phyloP scores from a whole-genome alignment of 2,797 vertebrate species.

The Oryzias sinensis region DNA sequence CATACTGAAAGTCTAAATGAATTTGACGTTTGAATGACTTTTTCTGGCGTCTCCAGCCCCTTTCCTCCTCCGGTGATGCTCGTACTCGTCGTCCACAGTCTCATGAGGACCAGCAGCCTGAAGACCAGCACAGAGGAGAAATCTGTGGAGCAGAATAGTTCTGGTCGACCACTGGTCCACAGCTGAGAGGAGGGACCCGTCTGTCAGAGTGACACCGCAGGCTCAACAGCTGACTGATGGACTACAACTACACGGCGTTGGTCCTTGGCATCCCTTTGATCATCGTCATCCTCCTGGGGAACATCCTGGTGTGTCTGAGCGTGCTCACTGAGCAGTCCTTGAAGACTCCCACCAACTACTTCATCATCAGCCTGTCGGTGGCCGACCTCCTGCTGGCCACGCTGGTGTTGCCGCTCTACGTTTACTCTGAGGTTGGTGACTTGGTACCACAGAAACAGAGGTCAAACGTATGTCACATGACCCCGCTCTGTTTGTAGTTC shows the following conservation, averaged over 20 bases:
- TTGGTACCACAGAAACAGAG: no score
- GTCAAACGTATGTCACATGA: no score
- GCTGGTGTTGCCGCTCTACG: conserved; percentile 76
- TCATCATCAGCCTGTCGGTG: conserved; percentile 77
- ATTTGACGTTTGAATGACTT: no score
- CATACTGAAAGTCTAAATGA: no score
- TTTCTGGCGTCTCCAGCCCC: no score
- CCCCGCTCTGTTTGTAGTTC: conserved; percentile 73
- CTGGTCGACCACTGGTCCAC: no score
- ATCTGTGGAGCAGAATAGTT: no score
- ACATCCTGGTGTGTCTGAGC: conserved; percentile 77
- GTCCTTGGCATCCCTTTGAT: conserved; percentile 71
- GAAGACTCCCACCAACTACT: conserved; percentile 81
- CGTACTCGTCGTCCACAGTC: no score
- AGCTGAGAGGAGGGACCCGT: no score
- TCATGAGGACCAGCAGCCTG: no score
- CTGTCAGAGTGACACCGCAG: conserved; percentile 53
- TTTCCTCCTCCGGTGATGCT: no score
- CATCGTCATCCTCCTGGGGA: conserved; percentile 75
- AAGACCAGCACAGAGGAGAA: no score
- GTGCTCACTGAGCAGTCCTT: conserved; percentile 76
- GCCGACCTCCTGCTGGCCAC: conserved; percentile 77
- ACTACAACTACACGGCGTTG: conserved; percentile 73
- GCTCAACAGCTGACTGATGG: conserved; percentile 16
- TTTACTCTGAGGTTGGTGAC: conserved; percentile 75